Conservation (phyloP, 2,113 vertebrate species). For the Nesogale talazaci region DNA sequence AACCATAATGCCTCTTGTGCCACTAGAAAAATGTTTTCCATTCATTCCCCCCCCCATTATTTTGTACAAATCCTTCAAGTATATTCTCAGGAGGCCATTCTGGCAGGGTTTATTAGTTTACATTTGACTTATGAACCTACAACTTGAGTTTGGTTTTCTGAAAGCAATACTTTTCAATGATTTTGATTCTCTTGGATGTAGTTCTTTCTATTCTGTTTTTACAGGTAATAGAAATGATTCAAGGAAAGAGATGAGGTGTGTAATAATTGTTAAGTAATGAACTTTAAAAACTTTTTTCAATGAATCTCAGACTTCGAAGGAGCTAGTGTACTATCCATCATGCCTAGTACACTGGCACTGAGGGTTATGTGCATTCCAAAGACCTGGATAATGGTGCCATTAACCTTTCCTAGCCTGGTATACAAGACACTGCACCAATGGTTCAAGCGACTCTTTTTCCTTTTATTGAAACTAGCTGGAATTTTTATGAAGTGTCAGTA, state of each 20-base stretch:
- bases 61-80: not conserved
- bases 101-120: not conserved
- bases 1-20: not conserved
- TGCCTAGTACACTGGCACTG: not conserved
- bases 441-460: constrained; percentile 75
- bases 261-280: not conserved
- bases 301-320: constrained; percentile 19
- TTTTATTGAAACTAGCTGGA: constrained; percentile 64
- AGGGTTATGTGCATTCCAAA: not conserved
- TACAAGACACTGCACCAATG: constrained; percentile 65
- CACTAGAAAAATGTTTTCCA: not conserved
- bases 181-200: not conserved
- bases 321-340: constrained; percentile 36
- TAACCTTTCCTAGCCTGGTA: constrained; percentile 68
- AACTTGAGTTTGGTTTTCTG: not conserved
- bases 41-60: no score
- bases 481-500: constrained; percentile 79
- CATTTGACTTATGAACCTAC: not conserved
- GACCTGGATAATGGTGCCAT: constrained; percentile 46
- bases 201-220: constrained; percentile 12
- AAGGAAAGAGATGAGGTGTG: not conserved
- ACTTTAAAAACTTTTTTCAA: not conserved
- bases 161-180: not conserved
- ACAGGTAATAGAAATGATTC: not conserved
- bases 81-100: not conserved